phyloP scores from a whole-genome alignment of 2,797 vertebrate species.

The Pipistrellus kuhlii region DNA sequence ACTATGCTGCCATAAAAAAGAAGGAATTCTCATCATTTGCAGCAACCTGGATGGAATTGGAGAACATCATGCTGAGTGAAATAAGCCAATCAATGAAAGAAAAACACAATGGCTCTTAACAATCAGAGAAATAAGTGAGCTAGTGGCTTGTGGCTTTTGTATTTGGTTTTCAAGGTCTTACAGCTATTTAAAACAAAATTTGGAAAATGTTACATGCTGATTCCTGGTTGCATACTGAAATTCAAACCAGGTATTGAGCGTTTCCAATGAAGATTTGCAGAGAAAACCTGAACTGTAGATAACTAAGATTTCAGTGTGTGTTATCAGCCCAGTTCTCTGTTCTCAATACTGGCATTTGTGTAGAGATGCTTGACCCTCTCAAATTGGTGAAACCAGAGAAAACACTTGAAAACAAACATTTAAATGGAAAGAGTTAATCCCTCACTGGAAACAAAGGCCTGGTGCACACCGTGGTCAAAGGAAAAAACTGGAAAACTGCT shows the following conservation, averaged over 20 bases:
- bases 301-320: background rate
- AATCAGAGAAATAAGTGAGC: background rate
- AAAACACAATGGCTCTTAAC: background rate
- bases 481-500: background rate
- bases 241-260: background rate
- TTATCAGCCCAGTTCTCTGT: background rate
- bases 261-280: background rate
- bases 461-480: background rate
- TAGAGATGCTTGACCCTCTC: background rate
- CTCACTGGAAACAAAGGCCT: slow-evolving; percentile 4
- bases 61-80: too few relatives aligned
- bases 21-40: too few relatives aligned
- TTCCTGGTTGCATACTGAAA: background rate
- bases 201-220: background rate
- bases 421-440: background rate
- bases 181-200: slow-evolving; percentile 1
- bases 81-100: too few relatives aligned
- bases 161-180: background rate
- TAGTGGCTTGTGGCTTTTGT: background rate
- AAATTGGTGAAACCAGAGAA: slow-evolving; percentile 13
- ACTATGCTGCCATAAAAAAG: too few relatives aligned
- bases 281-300: background rate
- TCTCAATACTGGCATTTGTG: background rate
- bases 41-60: too few relatives aligned
- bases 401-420: background rate